These are phyloP conservation scores for Eremophila alpestris DNA, from an alignment of 2,797 vertebrate species.

Conservation along the genomic window DNA sequence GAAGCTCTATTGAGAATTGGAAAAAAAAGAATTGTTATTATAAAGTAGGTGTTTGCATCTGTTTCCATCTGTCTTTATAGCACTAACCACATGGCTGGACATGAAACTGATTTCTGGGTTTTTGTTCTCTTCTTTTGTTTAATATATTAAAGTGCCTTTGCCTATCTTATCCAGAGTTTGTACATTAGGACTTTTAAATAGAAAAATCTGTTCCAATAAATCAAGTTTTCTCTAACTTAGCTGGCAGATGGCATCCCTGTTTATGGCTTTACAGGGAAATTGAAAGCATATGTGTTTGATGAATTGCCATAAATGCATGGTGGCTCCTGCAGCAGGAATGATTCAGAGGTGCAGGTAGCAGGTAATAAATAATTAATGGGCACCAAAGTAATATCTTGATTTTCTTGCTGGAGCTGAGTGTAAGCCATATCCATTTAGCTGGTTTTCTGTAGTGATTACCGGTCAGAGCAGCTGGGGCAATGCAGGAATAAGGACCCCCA, in stretches of 20 bases:
- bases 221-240: constrained; percentile 38
- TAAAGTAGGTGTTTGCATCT: background rate
- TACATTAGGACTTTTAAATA: constrained; percentile 25
- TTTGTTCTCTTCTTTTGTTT: background rate
- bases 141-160: background rate
- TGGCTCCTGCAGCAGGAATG: constrained; percentile 37
- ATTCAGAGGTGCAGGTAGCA: constrained; percentile 39
- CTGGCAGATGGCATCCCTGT: constrained; percentile 59
- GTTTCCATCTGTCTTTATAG: constrained; percentile 27
- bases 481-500: background rate
- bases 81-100: background rate
- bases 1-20: background rate
- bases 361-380: constrained; percentile 70
- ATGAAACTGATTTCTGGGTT: background rate
- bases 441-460: background rate
- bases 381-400: background rate
- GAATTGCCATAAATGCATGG: constrained; percentile 41
- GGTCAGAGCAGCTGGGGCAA: constrained; percentile 6
- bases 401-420: constrained; percentile 42
- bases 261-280: constrained; percentile 64
- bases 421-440: constrained; percentile 3
- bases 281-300: constrained; percentile 65
- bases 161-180: background rate
- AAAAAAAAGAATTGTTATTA: background rate
- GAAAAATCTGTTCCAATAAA: constrained; percentile 53